Evolutionary conservation across 1,140 invertebrate genomes (phyloP), one percentile per base, ranked within the genome.

Genomic region (Drosophila elegans): DNA sequence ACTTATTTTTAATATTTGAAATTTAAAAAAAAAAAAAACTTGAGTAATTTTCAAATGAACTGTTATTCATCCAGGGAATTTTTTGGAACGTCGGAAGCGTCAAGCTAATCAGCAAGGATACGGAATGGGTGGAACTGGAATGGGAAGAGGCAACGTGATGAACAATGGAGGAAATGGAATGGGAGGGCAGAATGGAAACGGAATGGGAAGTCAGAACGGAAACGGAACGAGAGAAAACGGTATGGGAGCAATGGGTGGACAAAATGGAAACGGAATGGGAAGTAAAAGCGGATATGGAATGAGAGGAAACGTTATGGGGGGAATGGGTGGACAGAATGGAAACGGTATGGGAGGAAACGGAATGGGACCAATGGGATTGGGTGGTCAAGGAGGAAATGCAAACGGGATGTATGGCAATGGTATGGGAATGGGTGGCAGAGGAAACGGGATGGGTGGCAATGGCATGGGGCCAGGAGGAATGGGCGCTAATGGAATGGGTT

Each of bases 71-170:
- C 9, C 21, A 57, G 42, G 13, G 2, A 29, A 27, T 2, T 27
- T 36, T 4, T 11, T 4, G 5, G n/a, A 52, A n/a, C 64, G 64
- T 3, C 21, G 12, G 2, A 66, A 66, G 34, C 64, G 64, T 1
- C 64, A 68, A 29, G 64, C 64, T 4, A 66, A 68, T 34, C 63
- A 48, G 11, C 64, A 64, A 44, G 64, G 64, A 44, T 68, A 68
- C 13, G 64, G 64, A 66, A 68, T 68, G 64, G 64, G 64, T 44
- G 64, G 64, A n/a, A 68, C 46, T 41, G 61, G 60, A 34, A 59
- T 59, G 60, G 60, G 60, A 10, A 41, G 52, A 13, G 38, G 38
- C 11, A 44, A 60, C 32, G 54, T 39, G 0, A 56, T 57, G 55
- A 32, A 32, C 7, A 6, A 32, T 32, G 55, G 54, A n/a, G 48